Evolutionary conservation across 2,113 vertebrate genomes (phyloP), one percentile per base, ranked within the genome.

Genomic region (Eudyptes chrysolophus): DNA sequence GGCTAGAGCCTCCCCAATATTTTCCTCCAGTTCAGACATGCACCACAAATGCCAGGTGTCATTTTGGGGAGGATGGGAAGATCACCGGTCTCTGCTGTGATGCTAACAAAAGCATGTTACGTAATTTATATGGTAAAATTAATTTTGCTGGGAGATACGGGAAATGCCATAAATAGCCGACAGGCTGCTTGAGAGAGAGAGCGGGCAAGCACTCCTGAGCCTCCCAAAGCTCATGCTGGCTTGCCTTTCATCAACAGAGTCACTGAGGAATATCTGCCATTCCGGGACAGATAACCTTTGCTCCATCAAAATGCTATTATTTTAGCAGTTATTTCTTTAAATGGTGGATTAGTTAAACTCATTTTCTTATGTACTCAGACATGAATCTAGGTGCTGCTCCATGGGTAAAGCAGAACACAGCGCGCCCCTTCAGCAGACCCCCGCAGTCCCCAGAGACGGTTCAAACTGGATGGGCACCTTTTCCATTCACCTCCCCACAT

Each of bases 321-420:
- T 92, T 92, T 51, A 94, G 60, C 40, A 93, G 70, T 77, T 75
- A 54, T 66, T 79, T 81, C 83, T 82, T 44, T 79, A 95, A 94
- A 85, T n/a, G 48, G 22, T 3, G 2, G 69, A 74, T 90, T 82
- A 71, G 57, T 70, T 84, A 80, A 81, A 71, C 34, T 89, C 62
- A 69, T 89, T 80, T 96, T 93, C 66, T 62, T 25, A 5, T 26
- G 24, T 65, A 22, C 22, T 90, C 44, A 69, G 75, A 54, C 0
- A 0, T 64, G 68, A 55, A 58, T 38, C 0, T 30, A 58, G 32
- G 11, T 85, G 66, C 16, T 83, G 22, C 46, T 90, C 52, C 4
- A 3, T 7, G 29, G 7, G 15, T 74, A 70, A 94, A 88, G 46
- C 77, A 87, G 77, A 70, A 16, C 62, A 48, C 29, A 65, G 15